A percentile compares a stretch with the other conserved stretches of the same genome.
Evolutionary conservation across 2,113 vertebrate species (phyloP).

Genomic region (Amazona guildingii): DNA sequence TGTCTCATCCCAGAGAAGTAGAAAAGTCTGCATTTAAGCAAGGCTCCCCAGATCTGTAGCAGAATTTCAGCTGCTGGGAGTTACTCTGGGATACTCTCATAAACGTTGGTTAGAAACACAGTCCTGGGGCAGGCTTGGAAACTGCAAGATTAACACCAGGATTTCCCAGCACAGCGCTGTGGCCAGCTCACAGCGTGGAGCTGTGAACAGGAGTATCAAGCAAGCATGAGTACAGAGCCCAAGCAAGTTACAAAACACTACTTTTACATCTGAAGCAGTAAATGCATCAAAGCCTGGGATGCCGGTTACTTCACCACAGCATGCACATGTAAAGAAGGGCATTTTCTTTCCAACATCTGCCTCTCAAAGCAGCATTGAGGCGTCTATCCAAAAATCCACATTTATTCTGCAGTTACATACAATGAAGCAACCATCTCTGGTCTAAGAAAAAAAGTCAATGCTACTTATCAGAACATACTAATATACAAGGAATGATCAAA

Average conservation of each 20-base stretch:
- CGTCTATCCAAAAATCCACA: neutral
- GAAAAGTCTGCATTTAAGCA: neutral
- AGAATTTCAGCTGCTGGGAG: neutral
- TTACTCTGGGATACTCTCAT: no score
- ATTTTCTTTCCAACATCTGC: neutral
- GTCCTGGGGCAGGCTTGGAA: neutral
- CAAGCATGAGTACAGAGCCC: neutral
- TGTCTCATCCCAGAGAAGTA: neutral
- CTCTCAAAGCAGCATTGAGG: neutral
- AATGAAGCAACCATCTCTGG: neutral
- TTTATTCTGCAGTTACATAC: neutral
- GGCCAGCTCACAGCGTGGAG: neutral
- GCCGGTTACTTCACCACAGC: neutral
- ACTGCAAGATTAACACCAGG: neutral
- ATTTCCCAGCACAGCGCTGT: neutral
- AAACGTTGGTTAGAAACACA: neutral
- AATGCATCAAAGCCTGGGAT: neutral
- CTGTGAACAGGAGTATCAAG: neutral
- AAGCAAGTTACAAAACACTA: neutral
- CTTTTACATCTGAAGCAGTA: neutral
- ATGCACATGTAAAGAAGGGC: neutral
- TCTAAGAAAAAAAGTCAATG: neutral
- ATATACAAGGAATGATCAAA: neutral
- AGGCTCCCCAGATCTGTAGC: neutral
- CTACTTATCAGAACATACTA: neutral